A percentile compares a stretch with the other conserved stretches of the same genome.
These are phyloP conservation scores for Bubalus kerabau DNA, from an alignment of 2,113 vertebrate genomes.

Conservation along the genomic window DNA sequence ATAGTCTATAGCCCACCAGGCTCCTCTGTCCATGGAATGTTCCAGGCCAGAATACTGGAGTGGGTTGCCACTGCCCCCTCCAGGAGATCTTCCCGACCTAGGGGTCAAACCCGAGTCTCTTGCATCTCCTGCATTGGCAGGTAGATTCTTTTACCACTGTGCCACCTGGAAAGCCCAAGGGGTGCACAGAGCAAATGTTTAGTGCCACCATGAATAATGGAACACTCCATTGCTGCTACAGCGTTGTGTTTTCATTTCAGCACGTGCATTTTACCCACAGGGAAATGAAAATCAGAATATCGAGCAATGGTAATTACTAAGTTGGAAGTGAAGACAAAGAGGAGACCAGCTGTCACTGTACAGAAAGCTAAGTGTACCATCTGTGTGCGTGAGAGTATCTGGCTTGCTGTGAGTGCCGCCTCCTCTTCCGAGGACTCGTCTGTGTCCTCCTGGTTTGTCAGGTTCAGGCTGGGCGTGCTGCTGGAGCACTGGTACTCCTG, in stretches of 20 bases:
- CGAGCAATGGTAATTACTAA: neutral
- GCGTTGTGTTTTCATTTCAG: neutral
- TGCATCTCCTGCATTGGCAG: neutral
- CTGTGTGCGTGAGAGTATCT: slow-evolving; percentile 92
- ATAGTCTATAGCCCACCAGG: neutral
- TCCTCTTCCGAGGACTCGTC: slow-evolving; percentile 99
- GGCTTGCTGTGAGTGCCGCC: slow-evolving; percentile 95
- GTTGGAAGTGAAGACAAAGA: neutral
- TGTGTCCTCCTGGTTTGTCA: slow-evolving; percentile 98
- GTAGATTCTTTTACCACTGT: neutral
- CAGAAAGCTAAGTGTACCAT: slow-evolving; percentile 82
- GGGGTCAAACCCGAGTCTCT: neutral
- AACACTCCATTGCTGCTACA: neutral
- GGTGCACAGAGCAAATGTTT: no score
- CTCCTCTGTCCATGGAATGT: neutral
- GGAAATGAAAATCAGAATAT: neutral
- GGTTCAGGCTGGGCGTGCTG: slow-evolving; percentile 96
- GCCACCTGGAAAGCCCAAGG: neutral
- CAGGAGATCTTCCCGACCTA: neutral
- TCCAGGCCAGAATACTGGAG: neutral
- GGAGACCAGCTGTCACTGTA: neutral
- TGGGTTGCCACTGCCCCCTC: neutral
- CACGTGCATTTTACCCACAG: neutral
- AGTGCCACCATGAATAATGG: neutral
- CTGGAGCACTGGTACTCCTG: slow-evolving; percentile 95